These are phyloP conservation scores for Dascillus cervinus DNA, from an alignment of 2,888 invertebrate species.

Conservation along the genomic window DNA sequence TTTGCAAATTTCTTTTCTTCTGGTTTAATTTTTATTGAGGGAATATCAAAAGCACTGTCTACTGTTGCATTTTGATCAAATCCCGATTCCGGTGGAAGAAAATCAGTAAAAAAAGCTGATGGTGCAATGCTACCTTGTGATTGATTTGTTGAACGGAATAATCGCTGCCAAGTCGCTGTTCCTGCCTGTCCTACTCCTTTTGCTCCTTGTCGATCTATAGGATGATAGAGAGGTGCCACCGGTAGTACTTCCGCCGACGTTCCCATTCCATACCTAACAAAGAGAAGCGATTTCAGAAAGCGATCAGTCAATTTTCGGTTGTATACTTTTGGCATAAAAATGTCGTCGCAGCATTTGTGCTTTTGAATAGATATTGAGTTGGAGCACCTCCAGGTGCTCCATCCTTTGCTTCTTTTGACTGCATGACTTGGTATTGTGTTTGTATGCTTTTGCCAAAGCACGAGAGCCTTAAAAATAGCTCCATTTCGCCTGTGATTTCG, in stretches of 20 bases:
- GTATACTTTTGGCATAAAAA: constrained; percentile 31
- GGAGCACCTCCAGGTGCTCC: constrained; percentile 10
- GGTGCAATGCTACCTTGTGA: too few relatives aligned
- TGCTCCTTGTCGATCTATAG: background rate
- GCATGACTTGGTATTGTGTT: constrained; percentile 29
- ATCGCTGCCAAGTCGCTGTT: background rate
- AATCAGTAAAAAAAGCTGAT: too few relatives aligned
- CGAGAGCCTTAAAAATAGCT: constrained; percentile 45
- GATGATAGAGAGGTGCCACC: constrained; percentile 17
- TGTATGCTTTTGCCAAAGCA: constrained; percentile 46
- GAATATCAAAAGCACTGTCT: constrained; percentile 20
- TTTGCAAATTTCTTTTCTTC: constrained; percentile 28
- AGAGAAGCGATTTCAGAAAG: background rate
- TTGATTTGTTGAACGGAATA: too few relatives aligned
- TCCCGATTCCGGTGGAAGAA: background rate
- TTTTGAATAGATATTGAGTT: constrained; percentile 29
- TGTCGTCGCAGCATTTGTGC: constrained; percentile 25
- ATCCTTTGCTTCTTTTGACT: constrained; percentile 7
- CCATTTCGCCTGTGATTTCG: constrained; percentile 43
- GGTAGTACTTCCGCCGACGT: constrained; percentile 22
- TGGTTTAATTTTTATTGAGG: constrained; percentile 26
- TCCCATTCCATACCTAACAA: constrained; percentile 20
- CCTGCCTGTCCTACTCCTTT: background rate
- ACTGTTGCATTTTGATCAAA: background rate
- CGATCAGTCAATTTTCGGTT: too few relatives aligned